Conservation (phyloP, 1,140 invertebrate genomes). For the Magallana angulata region DNA sequence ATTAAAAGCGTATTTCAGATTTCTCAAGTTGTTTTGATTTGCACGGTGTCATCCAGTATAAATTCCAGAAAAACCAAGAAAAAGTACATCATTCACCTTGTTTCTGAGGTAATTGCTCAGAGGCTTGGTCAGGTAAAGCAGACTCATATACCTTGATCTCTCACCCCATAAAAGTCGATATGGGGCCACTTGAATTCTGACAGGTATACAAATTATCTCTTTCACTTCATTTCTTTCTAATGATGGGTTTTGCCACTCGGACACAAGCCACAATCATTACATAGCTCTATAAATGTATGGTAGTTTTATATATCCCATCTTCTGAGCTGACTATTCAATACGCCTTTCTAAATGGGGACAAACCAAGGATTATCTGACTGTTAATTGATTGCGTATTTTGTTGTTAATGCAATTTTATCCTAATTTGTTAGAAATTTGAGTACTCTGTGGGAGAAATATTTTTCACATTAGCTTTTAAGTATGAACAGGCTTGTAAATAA, state of each 20-base stretch:
- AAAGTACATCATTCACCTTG: neutral
- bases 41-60: constrained; percentile 6
- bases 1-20: constrained; percentile 32
- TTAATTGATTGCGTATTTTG: neutral
- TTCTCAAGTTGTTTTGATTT: constrained; percentile 36
- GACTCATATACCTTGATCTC: neutral
- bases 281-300: neutral
- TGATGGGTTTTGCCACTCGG: neutral
- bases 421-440: neutral
- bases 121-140: neutral
- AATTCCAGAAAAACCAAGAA: neutral
- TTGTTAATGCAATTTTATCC: neutral
- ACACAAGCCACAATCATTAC: neutral
- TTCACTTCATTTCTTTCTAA: neutral
- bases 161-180: neutral
- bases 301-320: neutral
- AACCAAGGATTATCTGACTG: neutral
- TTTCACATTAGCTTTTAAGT: neutral
- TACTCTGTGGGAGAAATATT: neutral
- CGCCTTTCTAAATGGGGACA: neutral
- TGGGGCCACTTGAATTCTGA: neutral
- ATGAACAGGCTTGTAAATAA: constrained; percentile 21
- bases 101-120: neutral
- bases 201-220: constrained; percentile 16
- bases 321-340: neutral